Evolutionary conservation across 1,140 invertebrate species (phyloP).

Genomic region (Mylabris phalerata): DNA sequence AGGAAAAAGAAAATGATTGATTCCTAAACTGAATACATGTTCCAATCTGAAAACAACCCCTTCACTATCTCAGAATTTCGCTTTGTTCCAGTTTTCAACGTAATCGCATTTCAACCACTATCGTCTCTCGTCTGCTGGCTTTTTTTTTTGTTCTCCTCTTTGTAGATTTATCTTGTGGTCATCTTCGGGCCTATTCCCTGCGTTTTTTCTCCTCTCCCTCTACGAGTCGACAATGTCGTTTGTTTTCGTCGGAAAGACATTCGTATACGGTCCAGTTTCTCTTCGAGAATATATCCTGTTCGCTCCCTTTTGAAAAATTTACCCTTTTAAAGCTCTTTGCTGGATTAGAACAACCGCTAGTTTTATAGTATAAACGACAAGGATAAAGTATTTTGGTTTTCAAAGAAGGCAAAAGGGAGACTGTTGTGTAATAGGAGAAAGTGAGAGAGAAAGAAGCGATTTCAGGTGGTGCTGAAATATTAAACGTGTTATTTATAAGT

Average conservation of each 20-base stretch:
- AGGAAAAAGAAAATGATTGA: too few species aligned
- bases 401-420: background rate
- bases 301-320: conserved; percentile 8
- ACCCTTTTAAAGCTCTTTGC: conserved; percentile 16
- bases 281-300: too few species aligned
- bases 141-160: too few species aligned
- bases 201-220: background rate
- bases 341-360: conserved; percentile 1
- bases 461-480: conserved; percentile 10
- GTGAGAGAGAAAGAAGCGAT: too few species aligned
- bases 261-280: conserved; percentile 4
- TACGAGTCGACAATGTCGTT: background rate
- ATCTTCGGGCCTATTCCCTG: conserved; percentile 12
- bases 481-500: conserved; percentile 13
- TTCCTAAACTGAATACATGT: too few species aligned
- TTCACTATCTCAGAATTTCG: too few species aligned
- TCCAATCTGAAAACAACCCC: too few species aligned
- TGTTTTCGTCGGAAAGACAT: conserved; percentile 4
- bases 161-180: conserved; percentile 7
- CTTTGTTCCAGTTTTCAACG: too few species aligned
- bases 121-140: too few species aligned
- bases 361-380: too few species aligned
- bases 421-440: too few species aligned
- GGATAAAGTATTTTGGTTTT: background rate
- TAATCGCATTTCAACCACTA: too few species aligned